Evolutionary conservation across 2,888 invertebrate genomes (phyloP), one percentile per base, ranked within the genome.

Genomic region (Sialis fuliginosa): DNA sequence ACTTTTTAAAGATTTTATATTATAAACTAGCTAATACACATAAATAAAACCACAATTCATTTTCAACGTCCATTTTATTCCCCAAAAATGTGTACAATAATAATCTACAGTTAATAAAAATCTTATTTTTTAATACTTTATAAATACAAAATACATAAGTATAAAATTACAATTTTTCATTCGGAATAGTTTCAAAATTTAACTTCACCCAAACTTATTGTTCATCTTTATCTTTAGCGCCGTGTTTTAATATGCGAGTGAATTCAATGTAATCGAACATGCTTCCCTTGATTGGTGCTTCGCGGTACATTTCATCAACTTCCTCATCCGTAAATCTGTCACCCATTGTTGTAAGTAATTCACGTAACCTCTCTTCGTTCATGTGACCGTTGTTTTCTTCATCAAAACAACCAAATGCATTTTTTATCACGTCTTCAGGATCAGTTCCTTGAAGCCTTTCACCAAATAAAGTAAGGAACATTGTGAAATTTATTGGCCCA

Each of bases 341-440:
- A 4, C 96, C 97, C 95, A 97, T 97, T 1, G 95, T 88, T 4
- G 93, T 96, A 12, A 98, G 72, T 43, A 98, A 72, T 64, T 98
- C 98, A 34, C 96, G 76, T 39, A 98, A 74, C 49, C 92, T 81
- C 57, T 98, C 97, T 63, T 97, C 96, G 56, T 85, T 84, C 52
- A 97, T 84, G 48, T 83, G 81, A 1, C 95, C 95, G 54, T 71
- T 80, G 62, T 95, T 95, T 57, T 95, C 95, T 64, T 97, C 97
- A 63, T 98, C 98, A 64, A 98, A 98, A 64, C 97, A 98, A 44
- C 93, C 95, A 65, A 98, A 98, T 10, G 98, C 98, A 69, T 98
- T 98, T 63, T 95, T 93, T 55, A 98, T 98, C 9, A 98, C 96
- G 69, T 96, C 95, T 62, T 96, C 96, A 1, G 98, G 98, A 66